Conservation (phyloP, 2,797 vertebrate genomes). For the Ctenopoma kingsleyae region DNA sequence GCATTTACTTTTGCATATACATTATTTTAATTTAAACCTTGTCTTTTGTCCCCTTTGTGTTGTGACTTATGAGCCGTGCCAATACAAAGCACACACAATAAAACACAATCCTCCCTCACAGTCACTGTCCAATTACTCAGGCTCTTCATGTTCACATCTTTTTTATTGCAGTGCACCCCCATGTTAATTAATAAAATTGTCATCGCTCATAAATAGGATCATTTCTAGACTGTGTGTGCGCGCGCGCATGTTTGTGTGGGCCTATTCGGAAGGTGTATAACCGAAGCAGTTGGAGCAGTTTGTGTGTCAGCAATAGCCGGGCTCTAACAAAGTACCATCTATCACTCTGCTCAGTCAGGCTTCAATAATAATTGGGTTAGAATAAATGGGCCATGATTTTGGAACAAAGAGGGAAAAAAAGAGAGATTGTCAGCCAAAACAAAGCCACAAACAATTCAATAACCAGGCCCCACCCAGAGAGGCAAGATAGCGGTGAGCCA, state of each 20-base stretch:
- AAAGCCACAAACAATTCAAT: conserved; percentile 73
- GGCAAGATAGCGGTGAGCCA: conserved; percentile 49
- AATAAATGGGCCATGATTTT: conserved; percentile 84
- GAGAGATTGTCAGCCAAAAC: conserved; percentile 62
- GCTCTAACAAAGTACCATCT: conserved; percentile 75
- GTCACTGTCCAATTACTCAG: conserved; percentile 65
- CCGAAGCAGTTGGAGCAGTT: conserved; percentile 45
- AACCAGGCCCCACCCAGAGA: conserved; percentile 63
- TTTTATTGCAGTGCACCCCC: conserved; percentile 57
- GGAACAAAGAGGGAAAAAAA: conserved; percentile 52
- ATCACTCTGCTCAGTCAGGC: conserved; percentile 79
- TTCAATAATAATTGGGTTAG: conserved; percentile 84
- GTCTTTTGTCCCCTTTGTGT: conserved; percentile 22
- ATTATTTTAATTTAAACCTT: conserved; percentile 22
- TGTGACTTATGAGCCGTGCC: conserved; percentile 58
- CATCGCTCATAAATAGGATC: conserved; percentile 75
- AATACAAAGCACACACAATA: conserved; percentile 60
- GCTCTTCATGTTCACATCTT: conserved; percentile 61
- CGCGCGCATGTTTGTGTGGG: conserved; percentile 12
- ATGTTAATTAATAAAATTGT: conserved; percentile 74
- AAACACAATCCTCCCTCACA: conserved; percentile 54
- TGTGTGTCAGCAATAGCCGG: conserved; percentile 66
- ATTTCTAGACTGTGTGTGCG: conserved; percentile 53
- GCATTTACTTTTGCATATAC: conserved; percentile 22
- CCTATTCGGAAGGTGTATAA: conserved; percentile 42